Evolutionary conservation across 2,797 vertebrate species (phyloP).

Genomic region (Anguilla anguilla): DNA sequence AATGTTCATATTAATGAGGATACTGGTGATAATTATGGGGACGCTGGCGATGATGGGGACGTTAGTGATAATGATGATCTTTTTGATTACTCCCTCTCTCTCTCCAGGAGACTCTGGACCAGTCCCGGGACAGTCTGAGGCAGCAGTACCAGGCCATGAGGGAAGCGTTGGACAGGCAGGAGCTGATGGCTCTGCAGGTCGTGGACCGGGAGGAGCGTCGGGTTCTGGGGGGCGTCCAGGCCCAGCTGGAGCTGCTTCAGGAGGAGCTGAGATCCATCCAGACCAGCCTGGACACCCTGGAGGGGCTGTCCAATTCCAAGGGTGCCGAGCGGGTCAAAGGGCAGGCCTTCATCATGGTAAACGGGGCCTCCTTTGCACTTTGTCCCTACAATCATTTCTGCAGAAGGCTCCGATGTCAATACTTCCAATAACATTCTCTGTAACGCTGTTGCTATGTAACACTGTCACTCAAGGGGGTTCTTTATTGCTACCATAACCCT

Average conservation of each 20-base stretch:
- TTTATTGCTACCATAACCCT: too few relatives aligned
- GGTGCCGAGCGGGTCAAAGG: conserved; percentile 63
- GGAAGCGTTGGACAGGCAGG: conserved; percentile 73
- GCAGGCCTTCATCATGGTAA: conserved; percentile 75
- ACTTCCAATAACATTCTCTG: not conserved
- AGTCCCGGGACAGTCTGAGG: conserved; percentile 53
- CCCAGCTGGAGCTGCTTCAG: conserved; percentile 59
- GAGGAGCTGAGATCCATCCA: conserved; percentile 60
- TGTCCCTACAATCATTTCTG: not conserved
- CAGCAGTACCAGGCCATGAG: conserved; percentile 72
- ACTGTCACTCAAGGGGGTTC: not conserved
- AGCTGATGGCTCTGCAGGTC: conserved; percentile 65
- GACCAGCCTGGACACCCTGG: conserved; percentile 60
- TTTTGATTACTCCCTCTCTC: not conserved
- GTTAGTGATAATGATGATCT: not conserved
- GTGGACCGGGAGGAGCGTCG: conserved; percentile 64
- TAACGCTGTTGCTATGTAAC: not conserved
- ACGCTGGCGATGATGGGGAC: not conserved
- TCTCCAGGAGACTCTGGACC: conserved; percentile 58
- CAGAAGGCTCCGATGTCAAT: not conserved
- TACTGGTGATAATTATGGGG: not conserved
- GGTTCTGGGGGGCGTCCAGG: conserved; percentile 63
- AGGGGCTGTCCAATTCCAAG: conserved; percentile 64
- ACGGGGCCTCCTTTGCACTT: not conserved
- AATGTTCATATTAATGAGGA: not conserved